A percentile compares a stretch with the other conserved stretches of the same genome.
These are phyloP conservation scores for Drosophila mimetica DNA, from an alignment of 2,888 invertebrate genomes.

Conservation along the genomic window DNA sequence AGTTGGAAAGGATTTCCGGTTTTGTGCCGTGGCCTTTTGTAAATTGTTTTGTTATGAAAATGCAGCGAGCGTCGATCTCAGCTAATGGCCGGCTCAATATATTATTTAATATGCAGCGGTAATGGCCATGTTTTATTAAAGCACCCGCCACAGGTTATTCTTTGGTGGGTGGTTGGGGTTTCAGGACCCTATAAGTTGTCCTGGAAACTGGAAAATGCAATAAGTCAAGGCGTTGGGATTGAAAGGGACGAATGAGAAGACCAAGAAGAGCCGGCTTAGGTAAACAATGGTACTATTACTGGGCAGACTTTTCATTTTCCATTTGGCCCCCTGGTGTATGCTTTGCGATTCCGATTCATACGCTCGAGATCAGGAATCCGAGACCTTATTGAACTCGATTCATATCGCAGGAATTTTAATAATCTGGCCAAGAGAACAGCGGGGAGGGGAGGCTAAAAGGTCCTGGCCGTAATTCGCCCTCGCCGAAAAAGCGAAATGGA, in stretches of 20 bases:
- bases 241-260: too few species aligned
- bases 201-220: conserved; percentile 16
- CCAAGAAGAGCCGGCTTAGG: conserved; percentile 7
- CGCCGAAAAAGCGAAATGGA: conserved; percentile 21
- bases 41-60: conserved; percentile 68
- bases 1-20: conserved; percentile 78
- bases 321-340: conserved; percentile 11
- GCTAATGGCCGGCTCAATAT: conserved; percentile 61
- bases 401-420: conserved; percentile 39
- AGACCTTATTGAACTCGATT: conserved; percentile 31
- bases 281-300: conserved; percentile 11
- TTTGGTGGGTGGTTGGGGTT: background rate
- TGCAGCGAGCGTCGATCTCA: conserved; percentile 53
- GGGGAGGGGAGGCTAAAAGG: too few species aligned
- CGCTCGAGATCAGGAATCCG: background rate
- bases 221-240: conserved; percentile 12
- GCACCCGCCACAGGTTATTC: conserved; percentile 2
- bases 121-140: conserved; percentile 45
- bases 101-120: conserved; percentile 52
- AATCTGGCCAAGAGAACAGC: too few species aligned
- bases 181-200: conserved; percentile 5
- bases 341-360: conserved; percentile 20
- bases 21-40: conserved; percentile 61
- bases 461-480: conserved; percentile 19
- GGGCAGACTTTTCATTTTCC: conserved; percentile 5